Evolutionary conservation across 2,113 vertebrate genomes (phyloP).

Genomic region (Chlorodrepanis virens): DNA sequence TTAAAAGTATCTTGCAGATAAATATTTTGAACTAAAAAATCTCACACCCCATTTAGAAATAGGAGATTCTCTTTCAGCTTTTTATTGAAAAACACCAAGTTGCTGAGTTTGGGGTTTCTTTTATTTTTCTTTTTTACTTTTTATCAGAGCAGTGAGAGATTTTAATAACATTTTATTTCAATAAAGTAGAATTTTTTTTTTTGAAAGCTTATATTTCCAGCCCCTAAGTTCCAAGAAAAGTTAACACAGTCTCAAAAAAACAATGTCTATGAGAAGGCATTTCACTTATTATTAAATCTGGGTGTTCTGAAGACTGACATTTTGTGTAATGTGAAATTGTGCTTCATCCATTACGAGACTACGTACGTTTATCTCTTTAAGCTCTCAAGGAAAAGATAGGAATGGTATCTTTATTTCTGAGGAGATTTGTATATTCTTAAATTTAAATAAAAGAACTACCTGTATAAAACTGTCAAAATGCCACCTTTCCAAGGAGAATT

Average conservation of each 20-base stretch:
- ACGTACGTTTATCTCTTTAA: background rate
- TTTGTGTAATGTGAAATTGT: background rate
- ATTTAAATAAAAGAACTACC: background rate
- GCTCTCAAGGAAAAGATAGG: background rate
- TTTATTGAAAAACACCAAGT: background rate
- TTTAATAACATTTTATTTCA: background rate
- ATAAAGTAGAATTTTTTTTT: background rate
- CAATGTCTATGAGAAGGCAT: background rate
- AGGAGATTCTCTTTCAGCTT: background rate
- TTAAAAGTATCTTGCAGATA: background rate
- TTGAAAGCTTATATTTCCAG: background rate
- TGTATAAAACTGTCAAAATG: background rate
- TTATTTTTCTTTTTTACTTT: background rate
- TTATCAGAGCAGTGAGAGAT: background rate
- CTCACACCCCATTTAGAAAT: background rate
- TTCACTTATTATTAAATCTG: background rate
- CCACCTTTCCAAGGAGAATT: background rate
- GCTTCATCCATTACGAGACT: background rate
- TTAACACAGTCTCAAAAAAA: background rate
- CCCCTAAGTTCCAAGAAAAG: background rate
- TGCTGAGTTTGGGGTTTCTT: fast-evolving
- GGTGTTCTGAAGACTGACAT: background rate
- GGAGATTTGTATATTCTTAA: background rate
- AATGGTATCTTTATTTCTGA: background rate
- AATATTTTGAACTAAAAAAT: background rate